These are phyloP conservation scores for Drosophila meridionalis DNA, from an alignment of 2,888 invertebrate genomes.

Conservation along the genomic window DNA sequence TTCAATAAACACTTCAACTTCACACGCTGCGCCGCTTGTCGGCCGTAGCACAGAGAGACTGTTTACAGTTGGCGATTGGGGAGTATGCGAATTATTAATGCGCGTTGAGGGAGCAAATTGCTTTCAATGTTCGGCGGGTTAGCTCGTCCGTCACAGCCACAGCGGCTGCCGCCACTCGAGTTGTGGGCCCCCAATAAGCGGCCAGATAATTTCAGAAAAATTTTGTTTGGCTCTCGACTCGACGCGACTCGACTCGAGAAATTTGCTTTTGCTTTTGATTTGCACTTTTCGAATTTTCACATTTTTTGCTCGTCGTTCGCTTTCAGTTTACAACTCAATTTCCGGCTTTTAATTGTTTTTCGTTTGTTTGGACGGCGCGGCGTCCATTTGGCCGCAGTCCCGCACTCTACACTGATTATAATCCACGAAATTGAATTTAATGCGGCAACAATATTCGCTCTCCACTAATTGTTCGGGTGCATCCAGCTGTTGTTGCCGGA, in stretches of 20 bases:
- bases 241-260: slow-evolving; percentile 11
- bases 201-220: slow-evolving; percentile 69
- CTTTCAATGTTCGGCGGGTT: slow-evolving; percentile 39
- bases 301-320: slow-evolving; percentile 35
- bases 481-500: slow-evolving; percentile 73
- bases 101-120: slow-evolving; percentile 27
- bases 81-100: slow-evolving; percentile 60
- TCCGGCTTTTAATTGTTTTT: slow-evolving; percentile 54
- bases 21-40: slow-evolving; percentile 48
- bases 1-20: slow-evolving; percentile 77
- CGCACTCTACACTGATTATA: slow-evolving; percentile 30
- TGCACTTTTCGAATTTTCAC: slow-evolving; percentile 53
- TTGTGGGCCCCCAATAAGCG: slow-evolving; percentile 42
- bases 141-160: slow-evolving; percentile 56
- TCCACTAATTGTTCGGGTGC: slow-evolving; percentile 43
- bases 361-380: slow-evolving; percentile 28
- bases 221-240: slow-evolving; percentile 52
- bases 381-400: slow-evolving; percentile 32
- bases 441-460: slow-evolving; percentile 17
- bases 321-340: slow-evolving; percentile 55
- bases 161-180: slow-evolving; percentile 28
- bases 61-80: slow-evolving; percentile 37
- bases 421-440: slow-evolving; percentile 38
- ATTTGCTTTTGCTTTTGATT: slow-evolving; percentile 54
- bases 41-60: slow-evolving; percentile 18